phyloP scores from a whole-genome alignment of 2,888 invertebrate species.

The Hyposoter dolosus region DNA sequence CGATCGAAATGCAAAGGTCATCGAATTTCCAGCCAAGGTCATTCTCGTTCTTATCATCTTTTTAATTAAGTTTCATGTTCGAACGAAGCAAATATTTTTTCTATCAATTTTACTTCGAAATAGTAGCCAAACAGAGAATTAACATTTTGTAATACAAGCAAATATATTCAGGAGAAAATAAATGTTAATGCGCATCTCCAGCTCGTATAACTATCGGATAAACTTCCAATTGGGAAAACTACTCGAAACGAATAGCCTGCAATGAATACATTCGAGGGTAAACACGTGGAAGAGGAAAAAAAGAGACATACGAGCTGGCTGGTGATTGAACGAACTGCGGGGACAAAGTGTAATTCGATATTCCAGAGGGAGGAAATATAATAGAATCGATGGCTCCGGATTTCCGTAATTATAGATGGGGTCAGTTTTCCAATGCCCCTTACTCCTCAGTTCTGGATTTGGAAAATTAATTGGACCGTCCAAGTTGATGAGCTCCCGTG shows the following conservation, averaged over 20 bases:
- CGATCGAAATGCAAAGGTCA: neutral
- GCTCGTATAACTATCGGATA: conserved; percentile 13
- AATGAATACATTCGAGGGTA: conserved; percentile 17
- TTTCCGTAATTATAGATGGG: conserved; percentile 66
- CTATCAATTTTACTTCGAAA: neutral
- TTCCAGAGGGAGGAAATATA: conserved; percentile 68
- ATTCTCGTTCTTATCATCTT: neutral
- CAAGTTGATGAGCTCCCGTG: conserved; percentile 53
- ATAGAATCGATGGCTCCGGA: conserved; percentile 62
- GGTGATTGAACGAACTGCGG: conserved; percentile 59
- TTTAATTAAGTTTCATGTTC: neutral
- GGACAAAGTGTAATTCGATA: conserved; percentile 73
- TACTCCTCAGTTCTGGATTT: neutral
- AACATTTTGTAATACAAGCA: neutral
- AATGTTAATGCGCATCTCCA: neutral
- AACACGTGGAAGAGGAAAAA: conserved; percentile 25
- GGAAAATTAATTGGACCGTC: conserved; percentile 71
- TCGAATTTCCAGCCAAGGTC: neutral
- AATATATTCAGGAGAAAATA: neutral
- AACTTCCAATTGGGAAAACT: conserved; percentile 27
- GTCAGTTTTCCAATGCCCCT: conserved; percentile 63
- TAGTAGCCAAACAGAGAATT: neutral
- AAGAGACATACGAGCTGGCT: conserved; percentile 32
- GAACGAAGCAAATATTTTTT: neutral
- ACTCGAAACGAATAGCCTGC: conserved; percentile 25